phyloP scores from a whole-genome alignment of 2,113 vertebrate species.

The Paramormyrops kingsleyae region DNA sequence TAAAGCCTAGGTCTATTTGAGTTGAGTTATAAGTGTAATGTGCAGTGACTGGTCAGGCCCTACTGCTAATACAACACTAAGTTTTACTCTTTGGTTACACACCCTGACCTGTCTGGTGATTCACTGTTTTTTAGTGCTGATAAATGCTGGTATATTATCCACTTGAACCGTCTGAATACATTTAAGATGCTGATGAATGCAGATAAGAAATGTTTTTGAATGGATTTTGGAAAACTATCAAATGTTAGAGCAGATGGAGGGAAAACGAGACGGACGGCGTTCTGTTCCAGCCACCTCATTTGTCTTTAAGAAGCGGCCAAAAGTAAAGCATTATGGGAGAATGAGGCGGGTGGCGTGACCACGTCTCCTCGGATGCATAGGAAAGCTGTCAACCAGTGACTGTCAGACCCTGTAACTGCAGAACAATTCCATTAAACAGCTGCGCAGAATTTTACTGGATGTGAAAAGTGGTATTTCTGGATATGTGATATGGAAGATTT shows the following conservation, averaged over 20 bases:
- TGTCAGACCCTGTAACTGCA: background rate
- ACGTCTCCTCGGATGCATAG: background rate
- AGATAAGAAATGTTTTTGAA: background rate
- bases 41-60: background rate
- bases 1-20: background rate
- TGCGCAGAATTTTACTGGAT: background rate
- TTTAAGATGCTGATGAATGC: background rate
- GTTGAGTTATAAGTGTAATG: background rate
- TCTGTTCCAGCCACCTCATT: background rate
- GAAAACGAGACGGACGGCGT: background rate
- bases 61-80: background rate
- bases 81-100: background rate
- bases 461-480: background rate
- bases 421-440: background rate
- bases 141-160: background rate
- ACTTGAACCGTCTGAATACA: background rate
- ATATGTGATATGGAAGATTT: background rate
- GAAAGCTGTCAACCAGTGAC: background rate
- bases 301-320: background rate
- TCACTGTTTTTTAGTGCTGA: background rate
- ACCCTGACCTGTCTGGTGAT: background rate
- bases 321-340: background rate
- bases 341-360: background rate
- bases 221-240: background rate
- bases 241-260: background rate